A percentile compares a stretch with the other conserved stretches of the same genome.
phyloP scores from a whole-genome alignment of 2,888 invertebrate species.

The Drosophila rubida region DNA sequence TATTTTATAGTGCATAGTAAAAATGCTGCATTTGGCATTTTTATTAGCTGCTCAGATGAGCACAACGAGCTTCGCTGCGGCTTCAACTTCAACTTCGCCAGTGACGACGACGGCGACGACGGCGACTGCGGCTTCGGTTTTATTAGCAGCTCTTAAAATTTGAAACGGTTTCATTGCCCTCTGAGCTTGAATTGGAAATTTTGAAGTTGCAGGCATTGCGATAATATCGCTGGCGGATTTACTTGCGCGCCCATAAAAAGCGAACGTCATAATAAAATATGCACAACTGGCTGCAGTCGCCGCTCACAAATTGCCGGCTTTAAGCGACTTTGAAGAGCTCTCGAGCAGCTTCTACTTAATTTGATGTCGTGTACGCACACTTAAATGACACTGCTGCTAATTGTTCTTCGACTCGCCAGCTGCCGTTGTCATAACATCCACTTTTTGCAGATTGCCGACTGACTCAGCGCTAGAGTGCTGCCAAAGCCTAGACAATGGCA shows the following conservation, averaged over 20 bases:
- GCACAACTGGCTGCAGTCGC: neutral
- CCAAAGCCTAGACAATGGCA: conserved; percentile 51
- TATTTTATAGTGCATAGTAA: conserved; percentile 65
- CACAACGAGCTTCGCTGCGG: conserved; percentile 47
- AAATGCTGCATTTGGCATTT: conserved; percentile 63
- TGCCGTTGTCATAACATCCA: neutral
- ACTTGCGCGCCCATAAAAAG: neutral
- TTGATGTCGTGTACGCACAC: neutral
- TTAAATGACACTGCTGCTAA: neutral
- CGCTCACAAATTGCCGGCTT: conserved; percentile 7
- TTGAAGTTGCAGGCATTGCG: conserved; percentile 17
- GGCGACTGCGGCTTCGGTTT: conserved; percentile 41
- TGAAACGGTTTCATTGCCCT: conserved; percentile 45
- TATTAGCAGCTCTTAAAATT: conserved; percentile 62
- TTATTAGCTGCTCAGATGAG: conserved; percentile 66
- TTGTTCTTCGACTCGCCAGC: neutral
- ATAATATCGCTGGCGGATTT: conserved; percentile 14
- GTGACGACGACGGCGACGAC: neutral
- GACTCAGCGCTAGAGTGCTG: neutral
- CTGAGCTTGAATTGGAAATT: conserved; percentile 25
- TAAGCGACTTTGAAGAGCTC: conserved; percentile 5
- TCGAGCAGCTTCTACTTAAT: conserved; percentile 4
- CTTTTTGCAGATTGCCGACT: conserved; percentile 12
- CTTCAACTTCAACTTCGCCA: conserved; percentile 9
- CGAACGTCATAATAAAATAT: neutral